Conservation (phyloP, 2,113 vertebrate genomes). For the Coturnix japonica region DNA sequence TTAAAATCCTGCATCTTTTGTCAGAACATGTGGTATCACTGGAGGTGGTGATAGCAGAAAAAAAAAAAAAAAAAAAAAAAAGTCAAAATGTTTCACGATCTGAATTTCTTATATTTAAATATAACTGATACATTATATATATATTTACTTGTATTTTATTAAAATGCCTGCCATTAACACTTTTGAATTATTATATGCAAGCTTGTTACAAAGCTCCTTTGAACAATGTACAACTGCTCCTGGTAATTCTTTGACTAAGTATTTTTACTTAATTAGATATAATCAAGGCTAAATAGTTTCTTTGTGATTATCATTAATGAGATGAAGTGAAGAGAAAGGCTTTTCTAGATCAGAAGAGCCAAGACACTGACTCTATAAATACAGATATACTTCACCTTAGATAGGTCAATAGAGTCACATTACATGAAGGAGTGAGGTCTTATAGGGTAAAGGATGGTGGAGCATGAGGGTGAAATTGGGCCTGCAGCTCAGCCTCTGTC, state of each 20-base stretch:
- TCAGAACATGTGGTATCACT: not conserved
- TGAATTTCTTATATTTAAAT: not conserved
- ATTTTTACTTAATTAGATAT: not conserved
- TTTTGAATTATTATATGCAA: not conserved
- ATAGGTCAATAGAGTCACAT: not conserved
- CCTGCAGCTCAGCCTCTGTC: not conserved
- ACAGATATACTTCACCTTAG: not conserved
- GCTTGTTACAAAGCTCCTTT: not conserved
- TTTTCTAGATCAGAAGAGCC: not conserved
- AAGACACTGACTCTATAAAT: not conserved
- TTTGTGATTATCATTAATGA: not conserved
- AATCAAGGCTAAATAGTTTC: not conserved
- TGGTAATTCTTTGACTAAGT: not conserved
- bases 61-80: not conserved
- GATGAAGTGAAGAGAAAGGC: not conserved
- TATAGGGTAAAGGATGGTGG: not conserved
- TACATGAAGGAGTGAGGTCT: not conserved
- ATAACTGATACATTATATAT: fast-evolving
- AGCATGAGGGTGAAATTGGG: not conserved
- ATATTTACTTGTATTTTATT: not conserved
- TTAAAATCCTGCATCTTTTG: not conserved
- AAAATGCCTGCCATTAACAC: no score
- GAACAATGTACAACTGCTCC: not conserved
- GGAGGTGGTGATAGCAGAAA: not conserved
- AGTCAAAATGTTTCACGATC: not conserved